Percentiles rank a stretch among this genome's conserved stretches.
phyloP scores from a whole-genome alignment of 2,113 vertebrate species.

The Eira barbara region DNA sequence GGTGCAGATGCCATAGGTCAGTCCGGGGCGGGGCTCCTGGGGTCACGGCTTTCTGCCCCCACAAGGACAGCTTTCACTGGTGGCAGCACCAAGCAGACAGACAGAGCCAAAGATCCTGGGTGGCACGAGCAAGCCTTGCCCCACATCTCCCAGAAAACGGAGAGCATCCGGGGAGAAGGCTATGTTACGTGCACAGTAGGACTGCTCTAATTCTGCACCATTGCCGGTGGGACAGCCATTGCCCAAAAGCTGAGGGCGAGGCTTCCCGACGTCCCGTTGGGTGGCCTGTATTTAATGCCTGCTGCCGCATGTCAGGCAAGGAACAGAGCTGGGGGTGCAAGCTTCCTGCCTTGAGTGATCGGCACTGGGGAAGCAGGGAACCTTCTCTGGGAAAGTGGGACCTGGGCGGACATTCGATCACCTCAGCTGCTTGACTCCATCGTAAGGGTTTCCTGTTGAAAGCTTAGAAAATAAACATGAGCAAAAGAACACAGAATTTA shows the following conservation, averaged over 20 bases:
- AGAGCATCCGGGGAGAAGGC: not conserved
- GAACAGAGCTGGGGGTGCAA: not conserved
- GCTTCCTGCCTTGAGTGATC: not conserved
- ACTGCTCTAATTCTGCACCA: not conserved
- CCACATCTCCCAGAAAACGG: not conserved
- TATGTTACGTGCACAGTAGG: accelerated
- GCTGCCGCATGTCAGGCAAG: not conserved
- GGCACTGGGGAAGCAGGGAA: not conserved
- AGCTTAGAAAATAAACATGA: not conserved
- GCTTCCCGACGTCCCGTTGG: not conserved
- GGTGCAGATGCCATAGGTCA: not conserved
- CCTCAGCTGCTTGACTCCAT: not conserved
- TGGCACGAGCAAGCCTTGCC: not conserved
- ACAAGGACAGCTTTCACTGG: not conserved
- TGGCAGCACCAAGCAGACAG: not conserved
- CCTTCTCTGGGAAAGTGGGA: not conserved
- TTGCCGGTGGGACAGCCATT: not conserved
- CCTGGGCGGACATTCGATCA: too few species aligned
- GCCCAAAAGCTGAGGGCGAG: not conserved
- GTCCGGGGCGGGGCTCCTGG: not conserved
- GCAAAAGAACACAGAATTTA: not conserved
- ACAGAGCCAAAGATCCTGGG: not conserved
- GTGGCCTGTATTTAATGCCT: not conserved
- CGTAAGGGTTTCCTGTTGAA: not conserved
- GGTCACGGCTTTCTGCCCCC: not conserved